These are phyloP conservation scores for Lithophane socia DNA, from an alignment of 2,888 invertebrate species.

Conservation along the genomic window DNA sequence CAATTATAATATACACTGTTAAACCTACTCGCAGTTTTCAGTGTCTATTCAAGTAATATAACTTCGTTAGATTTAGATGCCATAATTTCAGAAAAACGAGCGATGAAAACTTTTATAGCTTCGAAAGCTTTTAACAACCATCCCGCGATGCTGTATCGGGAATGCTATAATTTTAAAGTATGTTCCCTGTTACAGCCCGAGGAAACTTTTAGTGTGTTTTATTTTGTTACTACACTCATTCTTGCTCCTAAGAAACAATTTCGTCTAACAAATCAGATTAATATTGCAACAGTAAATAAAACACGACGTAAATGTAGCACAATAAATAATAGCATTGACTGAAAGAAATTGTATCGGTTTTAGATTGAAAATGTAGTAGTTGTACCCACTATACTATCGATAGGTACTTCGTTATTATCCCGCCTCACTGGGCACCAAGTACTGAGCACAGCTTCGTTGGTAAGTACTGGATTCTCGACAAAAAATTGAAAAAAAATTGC, in stretches of 20 bases:
- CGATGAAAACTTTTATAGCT: conserved; percentile 65
- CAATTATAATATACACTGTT: background rate
- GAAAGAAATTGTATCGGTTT: conserved; percentile 57
- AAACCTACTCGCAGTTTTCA: conserved; percentile 12
- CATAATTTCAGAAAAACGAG: conserved; percentile 65
- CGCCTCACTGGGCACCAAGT: conserved; percentile 71
- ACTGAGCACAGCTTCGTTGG: conserved; percentile 64
- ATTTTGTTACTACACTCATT: conserved; percentile 45
- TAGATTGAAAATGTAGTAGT: conserved; percentile 56
- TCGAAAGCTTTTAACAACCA: conserved; percentile 68
- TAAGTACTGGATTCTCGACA: conserved; percentile 69
- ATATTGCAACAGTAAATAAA: conserved; percentile 37
- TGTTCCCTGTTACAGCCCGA: conserved; percentile 49
- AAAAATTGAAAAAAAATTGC: conserved; percentile 68
- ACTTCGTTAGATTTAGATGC: conserved; percentile 63
- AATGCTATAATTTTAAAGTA: conserved; percentile 64
- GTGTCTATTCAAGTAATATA: conserved; percentile 53
- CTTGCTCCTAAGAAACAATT: conserved; percentile 40
- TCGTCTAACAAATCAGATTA: conserved; percentile 31
- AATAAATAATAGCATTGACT: conserved; percentile 48
- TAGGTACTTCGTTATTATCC: conserved; percentile 72
- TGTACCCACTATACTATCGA: conserved; percentile 62
- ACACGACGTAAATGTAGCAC: conserved; percentile 21
- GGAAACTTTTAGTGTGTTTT: conserved; percentile 52
- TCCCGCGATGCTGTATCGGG: conserved; percentile 62